Evolutionary conservation across 2,797 vertebrate species (phyloP).

Genomic region (Cebuella pygmaea): DNA sequence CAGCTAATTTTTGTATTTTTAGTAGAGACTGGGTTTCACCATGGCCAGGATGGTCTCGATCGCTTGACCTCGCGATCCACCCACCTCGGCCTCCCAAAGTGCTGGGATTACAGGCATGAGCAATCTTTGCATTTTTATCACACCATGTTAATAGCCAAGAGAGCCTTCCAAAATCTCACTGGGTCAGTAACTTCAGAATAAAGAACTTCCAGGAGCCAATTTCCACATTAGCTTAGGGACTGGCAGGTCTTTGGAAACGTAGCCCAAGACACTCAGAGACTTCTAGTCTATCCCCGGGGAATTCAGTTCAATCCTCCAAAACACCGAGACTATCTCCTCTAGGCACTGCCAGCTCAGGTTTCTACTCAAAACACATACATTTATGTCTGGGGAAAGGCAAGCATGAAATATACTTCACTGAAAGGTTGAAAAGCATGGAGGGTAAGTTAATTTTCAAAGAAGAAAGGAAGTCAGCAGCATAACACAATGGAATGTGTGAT

Average conservation of each 20-base stretch:
- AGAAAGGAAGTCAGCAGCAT: neutral
- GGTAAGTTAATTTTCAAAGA: constrained; percentile 34
- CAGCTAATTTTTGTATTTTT: too few species aligned
- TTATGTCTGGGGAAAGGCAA: constrained; percentile 25
- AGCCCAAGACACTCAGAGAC: neutral
- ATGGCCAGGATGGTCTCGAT: too few species aligned
- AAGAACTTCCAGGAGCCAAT: neutral
- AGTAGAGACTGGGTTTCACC: too few species aligned
- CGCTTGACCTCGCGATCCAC: too few species aligned
- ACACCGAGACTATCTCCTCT: neutral
- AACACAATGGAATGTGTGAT: neutral
- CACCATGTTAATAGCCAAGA: neutral
- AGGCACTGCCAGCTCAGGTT: neutral
- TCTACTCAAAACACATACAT: constrained; percentile 41
- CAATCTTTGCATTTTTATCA: neutral
- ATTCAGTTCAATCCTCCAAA: neutral
- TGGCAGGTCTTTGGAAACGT: neutral
- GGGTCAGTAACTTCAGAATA: neutral
- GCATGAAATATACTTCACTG: neutral
- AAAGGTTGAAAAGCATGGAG: constrained; percentile 7
- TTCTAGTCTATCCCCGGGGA: neutral
- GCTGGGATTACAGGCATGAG: too few species aligned
- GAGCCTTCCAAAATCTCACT: neutral
- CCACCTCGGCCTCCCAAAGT: too few species aligned
- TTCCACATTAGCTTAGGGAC: neutral